These are phyloP conservation scores for Drosophila tanythrix DNA, from an alignment of 2,888 invertebrate genomes.

Conservation along the genomic window DNA sequence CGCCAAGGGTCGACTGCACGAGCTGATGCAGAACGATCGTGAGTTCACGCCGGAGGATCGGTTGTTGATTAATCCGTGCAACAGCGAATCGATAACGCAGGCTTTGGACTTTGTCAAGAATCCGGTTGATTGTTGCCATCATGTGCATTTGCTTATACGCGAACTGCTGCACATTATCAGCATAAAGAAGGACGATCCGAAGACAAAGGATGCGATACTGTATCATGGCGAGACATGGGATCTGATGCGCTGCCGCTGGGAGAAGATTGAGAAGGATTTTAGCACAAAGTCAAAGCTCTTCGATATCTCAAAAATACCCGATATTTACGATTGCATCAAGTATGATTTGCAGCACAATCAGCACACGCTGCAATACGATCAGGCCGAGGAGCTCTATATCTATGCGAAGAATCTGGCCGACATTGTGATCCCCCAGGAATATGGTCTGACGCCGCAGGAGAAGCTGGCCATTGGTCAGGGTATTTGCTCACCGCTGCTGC, in stretches of 20 bases:
- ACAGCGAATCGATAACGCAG: constrained; percentile 94
- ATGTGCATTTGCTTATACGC: constrained; percentile 94
- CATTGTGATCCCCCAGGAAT: constrained; percentile 99
- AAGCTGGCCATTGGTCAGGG: constrained; percentile 98
- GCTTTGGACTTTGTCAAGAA: constrained; percentile 98
- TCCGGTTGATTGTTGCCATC: constrained; percentile 96
- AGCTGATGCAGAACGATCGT: constrained; percentile 95
- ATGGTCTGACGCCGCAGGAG: constrained; percentile 97
- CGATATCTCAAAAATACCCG: constrained; percentile 99
- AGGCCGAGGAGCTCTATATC: constrained; percentile 95
- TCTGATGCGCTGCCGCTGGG: constrained; percentile 98
- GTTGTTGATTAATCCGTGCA: constrained; percentile 95
- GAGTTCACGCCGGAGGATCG: constrained; percentile 94
- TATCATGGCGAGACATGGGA: constrained; percentile 99
- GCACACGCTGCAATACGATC: constrained; percentile 95
- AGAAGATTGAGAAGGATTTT: constrained; percentile 99
- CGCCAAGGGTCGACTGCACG: constrained; percentile 97
- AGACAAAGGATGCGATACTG: constrained; percentile 96
- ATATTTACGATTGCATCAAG: constrained; percentile 99
- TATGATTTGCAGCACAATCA: constrained; percentile 99
- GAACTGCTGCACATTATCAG: constrained; percentile 94
- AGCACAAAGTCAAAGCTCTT: constrained; percentile 95
- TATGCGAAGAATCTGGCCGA: constrained; percentile 99
- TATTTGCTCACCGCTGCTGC: constrained; percentile 97
- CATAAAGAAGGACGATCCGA: constrained; percentile 93